Base-by-base conservation (phyloP, 2,797 vertebrate genomes). In the Philypnodon macrostomus region DNA sequence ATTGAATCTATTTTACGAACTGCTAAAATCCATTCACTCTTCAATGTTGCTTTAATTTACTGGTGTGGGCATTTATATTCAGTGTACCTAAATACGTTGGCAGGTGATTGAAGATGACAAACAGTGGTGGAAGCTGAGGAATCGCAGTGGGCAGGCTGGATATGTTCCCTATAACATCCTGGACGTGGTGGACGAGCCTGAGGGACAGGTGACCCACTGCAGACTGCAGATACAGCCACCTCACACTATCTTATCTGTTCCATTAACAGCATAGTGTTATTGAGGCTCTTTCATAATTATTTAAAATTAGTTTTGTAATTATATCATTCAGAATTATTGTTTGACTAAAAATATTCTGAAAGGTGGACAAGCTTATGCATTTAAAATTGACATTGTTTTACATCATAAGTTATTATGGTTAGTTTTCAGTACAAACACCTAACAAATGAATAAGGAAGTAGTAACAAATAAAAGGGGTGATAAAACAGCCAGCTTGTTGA, bases 91-190 rank as follows among this genome's bases (percentile, higher is more conserved):
- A n/a, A n/a, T n/a, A n/a, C n/a, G n/a, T n/a, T 71, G 19, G 0
- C 78, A 99, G 97, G 93, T 99, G 53, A 48, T 98, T 54, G 96
- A 98, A 57, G 92, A 94, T 12, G 88, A 92, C 51, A 94, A 93
- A 64, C 94, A 96, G 78, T 99, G 95, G 96, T 98, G 97, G 95
- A 97, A 95, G 73, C 57, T 99, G 47, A 85, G 91, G 45, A 98
- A 92, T 69, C 87, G 92, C 67, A 96, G 94, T 0, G 96, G 96
- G 7, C 94, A 98, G 84, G 74, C 91, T 0, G 97, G 97, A 42
- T 97, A 92, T 0, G 95, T 98, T 33, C 95, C 95, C 0, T 89
- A 86, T 63, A 98, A 94, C 73, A 91, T 97, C 47, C 88, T 99
- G 76, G 91, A 91, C 1, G 85, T 94, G 35, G 81, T 92, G 0